phyloP scores from a whole-genome alignment of 2,888 invertebrate species.

The Macaria notata region DNA sequence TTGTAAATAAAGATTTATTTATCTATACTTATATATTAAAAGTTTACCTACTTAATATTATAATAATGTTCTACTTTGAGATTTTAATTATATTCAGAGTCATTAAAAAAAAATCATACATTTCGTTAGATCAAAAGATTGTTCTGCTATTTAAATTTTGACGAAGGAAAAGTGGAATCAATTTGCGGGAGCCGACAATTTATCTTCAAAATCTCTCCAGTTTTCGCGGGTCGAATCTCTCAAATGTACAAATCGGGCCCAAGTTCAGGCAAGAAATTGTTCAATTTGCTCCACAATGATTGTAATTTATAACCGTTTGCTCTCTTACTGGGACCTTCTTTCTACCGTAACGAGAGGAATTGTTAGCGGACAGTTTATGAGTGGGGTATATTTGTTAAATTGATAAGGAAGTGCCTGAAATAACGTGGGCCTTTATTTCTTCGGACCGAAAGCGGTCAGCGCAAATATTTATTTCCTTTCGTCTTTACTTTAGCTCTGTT shows the following conservation, averaged over 20 bases:
- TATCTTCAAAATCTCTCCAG: conserved; percentile 12
- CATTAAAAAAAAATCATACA: too few species aligned
- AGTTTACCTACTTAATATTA: too few species aligned
- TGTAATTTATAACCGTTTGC: conserved; percentile 34
- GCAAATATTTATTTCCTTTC: neutral
- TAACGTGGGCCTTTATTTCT: neutral
- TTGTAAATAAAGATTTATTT: too few species aligned
- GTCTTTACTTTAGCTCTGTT: too few species aligned
- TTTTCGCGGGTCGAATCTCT: conserved; percentile 23
- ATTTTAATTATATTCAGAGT: too few species aligned
- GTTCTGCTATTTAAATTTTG: conserved; percentile 5
- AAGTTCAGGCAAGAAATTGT: conserved; percentile 32
- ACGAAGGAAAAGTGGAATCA: conserved; percentile 3
- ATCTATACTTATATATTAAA: too few species aligned
- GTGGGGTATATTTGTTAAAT: conserved; percentile 11
- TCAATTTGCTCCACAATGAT: conserved; percentile 35
- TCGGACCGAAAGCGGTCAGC: neutral
- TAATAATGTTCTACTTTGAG: too few species aligned
- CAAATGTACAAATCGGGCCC: conserved; percentile 35
- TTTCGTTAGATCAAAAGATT: neutral
- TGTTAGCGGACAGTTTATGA: conserved; percentile 14
- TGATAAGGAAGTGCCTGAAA: conserved; percentile 1
- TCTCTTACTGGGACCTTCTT: conserved; percentile 18
- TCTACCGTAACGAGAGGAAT: conserved; percentile 11
- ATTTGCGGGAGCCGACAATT: conserved; percentile 7